Percentiles rank a stretch among this genome's conserved stretches.
phyloP scores from a whole-genome alignment of 2,797 vertebrate genomes.

The Adrianichthys oophorus region DNA sequence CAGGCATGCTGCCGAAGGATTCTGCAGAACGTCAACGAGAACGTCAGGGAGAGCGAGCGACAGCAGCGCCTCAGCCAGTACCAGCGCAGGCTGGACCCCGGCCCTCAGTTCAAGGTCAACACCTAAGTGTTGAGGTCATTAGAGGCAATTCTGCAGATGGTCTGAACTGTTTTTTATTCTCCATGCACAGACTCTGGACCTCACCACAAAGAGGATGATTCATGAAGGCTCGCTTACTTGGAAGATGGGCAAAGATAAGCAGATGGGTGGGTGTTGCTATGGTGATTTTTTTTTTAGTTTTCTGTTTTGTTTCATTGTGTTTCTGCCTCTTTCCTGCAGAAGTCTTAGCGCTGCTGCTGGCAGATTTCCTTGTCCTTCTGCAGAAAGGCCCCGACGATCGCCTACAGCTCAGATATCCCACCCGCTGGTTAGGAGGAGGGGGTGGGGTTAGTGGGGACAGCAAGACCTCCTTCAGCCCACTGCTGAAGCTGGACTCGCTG shows the following conservation, averaged over 20 bases:
- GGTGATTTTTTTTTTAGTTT: fast-evolving
- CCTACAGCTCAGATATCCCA: conserved; percentile 87
- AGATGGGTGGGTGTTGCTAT: conserved; percentile 77
- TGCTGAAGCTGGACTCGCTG: conserved; percentile 76
- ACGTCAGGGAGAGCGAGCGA: conserved; percentile 86
- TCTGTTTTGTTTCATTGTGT: neutral
- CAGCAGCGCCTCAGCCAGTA: conserved; percentile 85
- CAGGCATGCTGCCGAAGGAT: conserved; percentile 87
- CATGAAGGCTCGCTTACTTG: conserved; percentile 90
- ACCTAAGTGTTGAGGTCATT: neutral
- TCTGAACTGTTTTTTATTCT: neutral
- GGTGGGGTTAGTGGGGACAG: conserved; percentile 63
- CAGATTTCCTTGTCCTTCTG: conserved; percentile 88
- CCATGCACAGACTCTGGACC: conserved; percentile 84
- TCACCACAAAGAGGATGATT: conserved; percentile 88
- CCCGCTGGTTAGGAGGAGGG: conserved; percentile 77
- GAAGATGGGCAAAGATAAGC: conserved; percentile 92
- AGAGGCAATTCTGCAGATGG: too few species aligned
- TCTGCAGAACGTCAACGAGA: conserved; percentile 87
- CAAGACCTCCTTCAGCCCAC: conserved; percentile 77
- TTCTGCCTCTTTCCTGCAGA: conserved; percentile 68
- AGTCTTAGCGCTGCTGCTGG: conserved; percentile 89
- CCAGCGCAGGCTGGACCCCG: conserved; percentile 88
- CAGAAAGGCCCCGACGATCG: conserved; percentile 86
- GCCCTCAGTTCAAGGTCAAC: conserved; percentile 87